A percentile compares a stretch with the other conserved stretches of the same genome.
These are phyloP conservation scores for Heptranchias perlo DNA, from an alignment of 2,113 vertebrate species.

Conservation along the genomic window DNA sequence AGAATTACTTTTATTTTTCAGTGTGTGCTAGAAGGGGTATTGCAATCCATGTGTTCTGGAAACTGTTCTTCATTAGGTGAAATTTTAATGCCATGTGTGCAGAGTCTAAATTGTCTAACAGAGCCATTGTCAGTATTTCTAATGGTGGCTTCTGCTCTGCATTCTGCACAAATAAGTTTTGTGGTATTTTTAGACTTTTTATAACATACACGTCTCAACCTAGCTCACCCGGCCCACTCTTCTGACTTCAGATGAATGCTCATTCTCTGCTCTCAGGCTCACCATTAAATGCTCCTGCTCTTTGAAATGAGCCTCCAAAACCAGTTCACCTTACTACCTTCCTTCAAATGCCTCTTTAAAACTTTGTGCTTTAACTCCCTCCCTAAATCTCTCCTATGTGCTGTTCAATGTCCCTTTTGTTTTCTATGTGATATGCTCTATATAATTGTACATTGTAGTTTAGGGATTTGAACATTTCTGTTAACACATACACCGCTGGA, in stretches of 20 bases:
- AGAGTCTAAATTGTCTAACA: background rate
- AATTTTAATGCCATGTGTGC: too few relatives aligned
- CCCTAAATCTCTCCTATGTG: too few relatives aligned
- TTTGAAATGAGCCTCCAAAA: background rate
- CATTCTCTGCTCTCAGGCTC: background rate
- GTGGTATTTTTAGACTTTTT: background rate
- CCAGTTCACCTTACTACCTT: too few relatives aligned
- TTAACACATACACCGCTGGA: too few relatives aligned
- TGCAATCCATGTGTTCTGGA: background rate
- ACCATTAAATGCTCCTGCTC: background rate
- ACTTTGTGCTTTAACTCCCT: background rate
- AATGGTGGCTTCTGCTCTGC: background rate
- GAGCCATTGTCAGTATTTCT: background rate
- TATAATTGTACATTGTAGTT: too few relatives aligned
- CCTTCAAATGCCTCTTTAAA: background rate
- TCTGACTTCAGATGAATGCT: too few relatives aligned
- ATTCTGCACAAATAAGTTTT: background rate
- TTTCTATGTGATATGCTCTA: too few relatives aligned
- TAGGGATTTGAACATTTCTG: too few relatives aligned
- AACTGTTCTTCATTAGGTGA: background rate
- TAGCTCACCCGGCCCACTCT: too few relatives aligned
- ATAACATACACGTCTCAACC: background rate
- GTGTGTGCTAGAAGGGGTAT: background rate
- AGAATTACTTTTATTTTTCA: background rate
- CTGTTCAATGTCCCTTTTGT: too few relatives aligned